Conservation (phyloP, 1,140 invertebrate genomes). For the Aphaenogaster rudis region DNA sequence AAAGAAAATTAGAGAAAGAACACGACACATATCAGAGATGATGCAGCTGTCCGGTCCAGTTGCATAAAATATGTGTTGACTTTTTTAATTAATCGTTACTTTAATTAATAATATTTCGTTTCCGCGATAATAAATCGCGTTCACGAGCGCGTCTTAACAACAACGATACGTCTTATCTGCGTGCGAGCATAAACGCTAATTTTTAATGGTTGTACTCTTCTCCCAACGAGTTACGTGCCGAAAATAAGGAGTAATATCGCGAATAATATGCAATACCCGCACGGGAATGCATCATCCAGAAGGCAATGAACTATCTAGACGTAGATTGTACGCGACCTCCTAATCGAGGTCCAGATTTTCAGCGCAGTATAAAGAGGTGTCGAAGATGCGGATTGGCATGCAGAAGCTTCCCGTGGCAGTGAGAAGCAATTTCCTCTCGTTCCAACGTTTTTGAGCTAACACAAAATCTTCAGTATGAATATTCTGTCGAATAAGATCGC, state of each 20-base stretch:
- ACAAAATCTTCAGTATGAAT: constrained; percentile 87
- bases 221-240: neutral
- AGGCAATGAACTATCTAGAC: constrained; percentile 31
- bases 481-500: constrained; percentile 90
- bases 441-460: constrained; percentile 29
- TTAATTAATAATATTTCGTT: constrained; percentile 29
- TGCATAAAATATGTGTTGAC: neutral
- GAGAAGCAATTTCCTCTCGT: constrained; percentile 73
- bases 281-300: constrained; percentile 23
- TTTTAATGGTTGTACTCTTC: neutral
- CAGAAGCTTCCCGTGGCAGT: constrained; percentile 20
- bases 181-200: neutral
- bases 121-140: constrained; percentile 1
- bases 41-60: neutral
- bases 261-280: constrained; percentile 21
- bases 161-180: constrained; percentile 16
- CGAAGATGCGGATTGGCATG: constrained; percentile 17
- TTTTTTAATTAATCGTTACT: neutral
- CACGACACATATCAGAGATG: neutral
- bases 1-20: neutral
- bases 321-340: constrained; percentile 66
- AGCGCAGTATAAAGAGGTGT: constrained; percentile 59
- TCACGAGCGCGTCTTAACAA: neutral
- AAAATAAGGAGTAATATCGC: constrained; percentile 56
- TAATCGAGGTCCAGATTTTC: constrained; percentile 69